Evolutionary conservation across 1,140 invertebrate species (phyloP).

Genomic region (Drosophila gunungcola): DNA sequence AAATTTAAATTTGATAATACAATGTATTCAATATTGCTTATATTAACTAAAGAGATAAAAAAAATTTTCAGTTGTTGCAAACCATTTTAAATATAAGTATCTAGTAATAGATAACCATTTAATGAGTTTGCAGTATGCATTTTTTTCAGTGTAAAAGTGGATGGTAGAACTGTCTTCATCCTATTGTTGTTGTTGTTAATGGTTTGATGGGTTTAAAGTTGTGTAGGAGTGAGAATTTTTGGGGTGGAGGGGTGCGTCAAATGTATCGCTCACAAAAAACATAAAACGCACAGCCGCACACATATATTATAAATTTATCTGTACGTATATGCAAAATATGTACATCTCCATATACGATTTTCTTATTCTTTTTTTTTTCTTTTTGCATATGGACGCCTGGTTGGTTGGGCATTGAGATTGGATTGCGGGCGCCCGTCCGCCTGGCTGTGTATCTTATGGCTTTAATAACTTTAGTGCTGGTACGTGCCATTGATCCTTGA

Average conservation of each 20-base stretch:
- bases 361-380: constrained; percentile 5
- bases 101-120: no score
- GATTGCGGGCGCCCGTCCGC: constrained; percentile 58
- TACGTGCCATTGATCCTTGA: constrained; percentile 82
- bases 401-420: constrained; percentile 57
- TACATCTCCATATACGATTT: constrained; percentile 11
- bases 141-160: constrained; percentile 7
- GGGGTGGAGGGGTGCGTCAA: constrained; percentile 61
- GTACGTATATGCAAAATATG: constrained; percentile 9
- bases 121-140: neutral
- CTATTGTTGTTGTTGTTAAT: constrained; percentile 54
- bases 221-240: constrained; percentile 14
- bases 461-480: constrained; percentile 80
- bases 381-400: constrained; percentile 74
- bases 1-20: no score
- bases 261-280: constrained; percentile 49
- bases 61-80: no score
- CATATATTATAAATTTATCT: constrained; percentile 21
- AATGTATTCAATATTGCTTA: no score
- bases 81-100: no score
- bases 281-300: constrained; percentile 3
- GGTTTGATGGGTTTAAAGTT: constrained; percentile 81
- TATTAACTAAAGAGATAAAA: no score
- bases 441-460: constrained; percentile 72
- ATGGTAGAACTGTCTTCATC: constrained; percentile 17